Conservation (phyloP, 2,113 vertebrate genomes). For the Galbula dea region DNA sequence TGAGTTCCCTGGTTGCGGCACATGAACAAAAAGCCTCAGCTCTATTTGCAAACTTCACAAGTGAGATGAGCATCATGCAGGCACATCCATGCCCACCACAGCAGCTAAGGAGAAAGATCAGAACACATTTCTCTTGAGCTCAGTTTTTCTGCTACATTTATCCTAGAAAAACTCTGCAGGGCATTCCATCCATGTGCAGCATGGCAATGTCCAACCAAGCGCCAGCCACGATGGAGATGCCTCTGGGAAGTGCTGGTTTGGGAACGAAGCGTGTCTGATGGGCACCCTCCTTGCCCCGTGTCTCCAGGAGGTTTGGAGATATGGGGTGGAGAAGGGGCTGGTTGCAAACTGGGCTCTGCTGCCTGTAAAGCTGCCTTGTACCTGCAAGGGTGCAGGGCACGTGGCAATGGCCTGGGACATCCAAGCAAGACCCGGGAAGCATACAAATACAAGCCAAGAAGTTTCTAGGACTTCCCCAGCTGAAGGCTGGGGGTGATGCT, state of each 20-base stretch:
- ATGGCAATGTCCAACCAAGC: not conserved
- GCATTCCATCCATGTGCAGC: not conserved
- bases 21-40: not conserved
- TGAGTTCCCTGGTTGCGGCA: not conserved
- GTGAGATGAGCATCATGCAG: not conserved
- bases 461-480: not conserved
- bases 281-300: fast-evolving
- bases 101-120: not conserved
- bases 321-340: fast-evolving
- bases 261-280: not conserved
- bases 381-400: too few relatives aligned
- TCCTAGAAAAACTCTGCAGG: not conserved
- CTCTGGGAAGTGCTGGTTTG: not conserved
- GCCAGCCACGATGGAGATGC: fast-evolving
- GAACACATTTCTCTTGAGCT: not conserved
- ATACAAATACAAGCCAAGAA: fast-evolving
- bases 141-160: not conserved
- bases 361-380: not conserved
- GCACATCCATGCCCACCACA: fast-evolving
- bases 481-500: not conserved
- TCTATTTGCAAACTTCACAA: not conserved
- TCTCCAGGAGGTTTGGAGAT: not conserved
- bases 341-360: not conserved
- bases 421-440: not conserved
- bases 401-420: not conserved